Evolutionary conservation across 2,888 invertebrate species (phyloP).

Genomic region (Frankliniella fusca): DNA sequence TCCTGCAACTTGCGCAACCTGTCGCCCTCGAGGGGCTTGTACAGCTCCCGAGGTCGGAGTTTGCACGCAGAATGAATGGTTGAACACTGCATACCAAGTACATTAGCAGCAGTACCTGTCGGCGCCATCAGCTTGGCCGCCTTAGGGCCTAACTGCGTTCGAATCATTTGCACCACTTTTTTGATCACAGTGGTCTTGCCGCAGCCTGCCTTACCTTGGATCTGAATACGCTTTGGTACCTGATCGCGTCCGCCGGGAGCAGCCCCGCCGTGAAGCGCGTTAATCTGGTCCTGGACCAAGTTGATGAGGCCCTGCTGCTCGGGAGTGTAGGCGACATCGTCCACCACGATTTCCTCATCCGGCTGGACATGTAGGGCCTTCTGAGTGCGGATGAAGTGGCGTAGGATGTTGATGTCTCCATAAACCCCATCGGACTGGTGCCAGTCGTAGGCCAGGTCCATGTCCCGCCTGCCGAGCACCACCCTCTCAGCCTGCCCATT

Average conservation of each 20-base stretch:
- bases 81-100: constrained; percentile 19
- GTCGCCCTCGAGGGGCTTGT: background rate
- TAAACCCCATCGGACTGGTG: background rate
- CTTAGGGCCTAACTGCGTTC: background rate
- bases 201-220: constrained; percentile 32
- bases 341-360: background rate
- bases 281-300: background rate
- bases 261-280: background rate
- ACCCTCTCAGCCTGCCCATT: background rate
- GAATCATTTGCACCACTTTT: background rate
- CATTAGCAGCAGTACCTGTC: constrained; percentile 30
- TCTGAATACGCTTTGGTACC: background rate
- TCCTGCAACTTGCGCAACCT: constrained; percentile 13
- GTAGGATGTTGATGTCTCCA: background rate
- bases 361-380: background rate
- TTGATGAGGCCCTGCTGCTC: constrained; percentile 6
- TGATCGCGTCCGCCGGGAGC: too few relatives aligned
- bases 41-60: background rate
- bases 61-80: constrained; percentile 20
- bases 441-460: constrained; percentile 26
- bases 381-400: background rate
- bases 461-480: constrained; percentile 19
- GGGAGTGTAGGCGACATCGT: background rate
- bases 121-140: constrained; percentile 28
- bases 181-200: constrained; percentile 32